phyloP scores from a whole-genome alignment of 2,797 vertebrate genomes.

The Helicolenus hilgendorfi region DNA sequence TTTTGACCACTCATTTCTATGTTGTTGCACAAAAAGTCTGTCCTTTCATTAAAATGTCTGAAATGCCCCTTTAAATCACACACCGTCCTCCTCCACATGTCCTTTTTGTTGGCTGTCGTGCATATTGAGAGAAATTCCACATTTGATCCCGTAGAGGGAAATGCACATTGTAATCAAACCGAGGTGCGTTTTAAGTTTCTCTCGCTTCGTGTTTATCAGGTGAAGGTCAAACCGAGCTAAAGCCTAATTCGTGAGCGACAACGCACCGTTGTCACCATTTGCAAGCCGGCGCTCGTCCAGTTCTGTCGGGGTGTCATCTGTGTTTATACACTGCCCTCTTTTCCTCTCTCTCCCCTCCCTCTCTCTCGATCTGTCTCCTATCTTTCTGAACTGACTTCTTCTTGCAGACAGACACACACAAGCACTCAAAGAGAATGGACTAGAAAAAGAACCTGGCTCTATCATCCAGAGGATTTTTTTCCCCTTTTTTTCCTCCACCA shows the following conservation, averaged over 20 bases:
- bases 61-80: constrained; percentile 27
- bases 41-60: constrained; percentile 68
- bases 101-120: constrained; percentile 28
- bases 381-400: constrained; percentile 68
- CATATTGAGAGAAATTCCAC: constrained; percentile 22
- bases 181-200: constrained; percentile 40
- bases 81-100: constrained; percentile 27
- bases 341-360: constrained; percentile 17
- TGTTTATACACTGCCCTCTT: constrained; percentile 55
- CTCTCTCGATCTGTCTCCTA: constrained; percentile 37
- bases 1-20: constrained; percentile 38
- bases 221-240: constrained; percentile 65
- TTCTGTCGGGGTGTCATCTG: constrained; percentile 75
- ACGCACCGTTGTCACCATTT: not conserved
- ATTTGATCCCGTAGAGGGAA: not conserved
- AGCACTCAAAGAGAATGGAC: constrained; percentile 83
- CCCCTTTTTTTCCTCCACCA: constrained; percentile 25
- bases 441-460: constrained; percentile 56
- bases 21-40: constrained; percentile 62
- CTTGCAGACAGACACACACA: constrained; percentile 80
- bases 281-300: constrained; percentile 38
- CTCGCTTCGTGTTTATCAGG: constrained; percentile 7
- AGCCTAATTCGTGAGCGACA: constrained; percentile 23
- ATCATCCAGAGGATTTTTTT: constrained; percentile 62
- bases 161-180: not conserved